Conservation (phyloP, 2,888 invertebrate species). For the Thymelicus sylvestris region DNA sequence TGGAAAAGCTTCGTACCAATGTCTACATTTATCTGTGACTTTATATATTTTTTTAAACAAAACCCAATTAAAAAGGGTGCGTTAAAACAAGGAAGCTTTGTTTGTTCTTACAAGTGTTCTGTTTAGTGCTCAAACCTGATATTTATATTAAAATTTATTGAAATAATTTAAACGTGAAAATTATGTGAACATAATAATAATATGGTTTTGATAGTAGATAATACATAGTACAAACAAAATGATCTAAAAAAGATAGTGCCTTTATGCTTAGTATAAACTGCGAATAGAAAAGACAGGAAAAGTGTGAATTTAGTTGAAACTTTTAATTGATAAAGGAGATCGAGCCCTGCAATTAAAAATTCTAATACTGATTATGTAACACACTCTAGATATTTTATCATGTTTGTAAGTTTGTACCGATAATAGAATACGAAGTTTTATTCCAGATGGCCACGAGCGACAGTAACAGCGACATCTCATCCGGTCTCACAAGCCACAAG, state of each 20-base stretch:
- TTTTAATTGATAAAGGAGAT: not conserved
- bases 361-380: not conserved
- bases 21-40: slow-evolving; percentile 43
- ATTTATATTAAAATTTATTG: not conserved
- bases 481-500: slow-evolving; percentile 86
- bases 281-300: not conserved
- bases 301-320: not conserved
- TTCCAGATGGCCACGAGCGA: slow-evolving; percentile 87
- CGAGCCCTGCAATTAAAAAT: too few relatives aligned
- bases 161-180: not conserved
- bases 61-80: slow-evolving; percentile 41
- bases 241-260: too few relatives aligned
- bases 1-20: slow-evolving; percentile 70
- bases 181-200: too few relatives aligned
- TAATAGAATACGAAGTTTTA: slow-evolving; percentile 25
- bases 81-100: slow-evolving; percentile 22
- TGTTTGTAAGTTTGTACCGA: not conserved
- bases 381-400: not conserved
- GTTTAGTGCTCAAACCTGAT: not conserved
- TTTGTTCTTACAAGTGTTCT: slow-evolving; percentile 15
- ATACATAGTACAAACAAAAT: too few relatives aligned
- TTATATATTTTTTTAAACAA: slow-evolving; percentile 46
- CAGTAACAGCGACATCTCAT: slow-evolving; percentile 81
- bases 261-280: too few relatives aligned
- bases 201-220: too few relatives aligned